Evolutionary conservation across 2,797 vertebrate species (phyloP).

Genomic region (Pseudocheirus occidentalis): DNA sequence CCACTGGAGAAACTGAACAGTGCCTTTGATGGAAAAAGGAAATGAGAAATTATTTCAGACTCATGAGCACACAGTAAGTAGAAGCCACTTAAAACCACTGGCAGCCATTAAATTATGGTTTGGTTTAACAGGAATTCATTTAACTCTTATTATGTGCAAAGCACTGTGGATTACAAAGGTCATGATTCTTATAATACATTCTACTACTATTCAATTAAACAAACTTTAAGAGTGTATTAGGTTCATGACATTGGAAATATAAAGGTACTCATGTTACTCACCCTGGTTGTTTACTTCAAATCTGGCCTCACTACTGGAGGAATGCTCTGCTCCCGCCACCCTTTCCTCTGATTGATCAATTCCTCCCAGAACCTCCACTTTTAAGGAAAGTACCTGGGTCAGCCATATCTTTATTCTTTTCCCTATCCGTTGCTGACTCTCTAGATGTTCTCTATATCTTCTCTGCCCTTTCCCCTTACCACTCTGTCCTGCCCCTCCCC

Average conservation of each 20-base stretch:
- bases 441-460: not conserved
- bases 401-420: not conserved
- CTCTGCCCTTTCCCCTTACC: no score
- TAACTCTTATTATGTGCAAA: not conserved
- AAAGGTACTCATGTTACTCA: not conserved
- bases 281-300: not conserved
- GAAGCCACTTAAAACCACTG: not conserved
- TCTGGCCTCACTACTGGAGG: not conserved
- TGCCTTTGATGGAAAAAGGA: constrained; percentile 36
- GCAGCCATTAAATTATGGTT: not conserved
- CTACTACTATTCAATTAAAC: not conserved
- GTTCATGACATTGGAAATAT: not conserved
- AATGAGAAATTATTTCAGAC: not conserved
- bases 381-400: not conserved
- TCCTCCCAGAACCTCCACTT: not conserved
- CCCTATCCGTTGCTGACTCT: not conserved
- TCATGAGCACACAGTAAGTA: not conserved
- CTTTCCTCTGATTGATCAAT: not conserved
- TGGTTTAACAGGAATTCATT: not conserved
- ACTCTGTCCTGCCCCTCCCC: not conserved
- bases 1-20: not conserved
- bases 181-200: not conserved
- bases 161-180: not conserved
- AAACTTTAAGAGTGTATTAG: not conserved
- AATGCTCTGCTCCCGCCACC: not conserved